Percentiles rank a stretch among this genome's conserved stretches.
Evolutionary conservation across 2,797 vertebrate genomes (phyloP).

Genomic region (Gadopsis bispinosus): DNA sequence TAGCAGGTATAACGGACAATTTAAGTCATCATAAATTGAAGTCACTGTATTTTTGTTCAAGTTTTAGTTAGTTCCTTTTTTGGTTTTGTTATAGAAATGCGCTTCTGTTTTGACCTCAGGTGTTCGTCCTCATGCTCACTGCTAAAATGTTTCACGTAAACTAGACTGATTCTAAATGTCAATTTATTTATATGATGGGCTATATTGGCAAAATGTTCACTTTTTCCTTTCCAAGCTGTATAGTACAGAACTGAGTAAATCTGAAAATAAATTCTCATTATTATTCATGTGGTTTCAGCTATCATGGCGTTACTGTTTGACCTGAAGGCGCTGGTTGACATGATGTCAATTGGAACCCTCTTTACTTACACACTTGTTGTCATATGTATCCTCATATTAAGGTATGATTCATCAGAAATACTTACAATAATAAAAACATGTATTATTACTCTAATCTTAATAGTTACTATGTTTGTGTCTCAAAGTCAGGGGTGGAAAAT

Average conservation of each 20-base stretch:
- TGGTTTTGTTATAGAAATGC: neutral
- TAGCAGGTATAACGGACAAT: constrained; percentile 83
- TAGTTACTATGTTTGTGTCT: neutral
- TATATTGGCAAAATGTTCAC: neutral
- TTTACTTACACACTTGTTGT: constrained; percentile 91
- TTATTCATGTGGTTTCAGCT: constrained; percentile 75
- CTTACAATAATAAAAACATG: neutral
- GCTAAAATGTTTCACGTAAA: neutral
- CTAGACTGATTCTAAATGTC: neutral
- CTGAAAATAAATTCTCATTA: neutral
- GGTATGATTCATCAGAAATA: constrained; percentile 49
- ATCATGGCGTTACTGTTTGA: constrained; percentile 89
- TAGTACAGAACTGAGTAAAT: neutral
- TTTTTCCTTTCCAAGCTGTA: neutral
- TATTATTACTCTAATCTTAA: neutral
- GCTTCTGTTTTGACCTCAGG: neutral
- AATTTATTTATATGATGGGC: neutral
- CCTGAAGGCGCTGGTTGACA: constrained; percentile 89
- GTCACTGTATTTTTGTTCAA: neutral
- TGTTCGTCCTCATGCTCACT: neutral
- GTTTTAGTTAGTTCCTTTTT: neutral
- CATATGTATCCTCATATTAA: constrained; percentile 82
- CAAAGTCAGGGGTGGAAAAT: neutral
- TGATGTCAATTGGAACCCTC: constrained; percentile 90
- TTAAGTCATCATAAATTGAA: neutral